Evolutionary conservation across 2,797 vertebrate genomes (phyloP).

Genomic region (Hipposideros larvatus): DNA sequence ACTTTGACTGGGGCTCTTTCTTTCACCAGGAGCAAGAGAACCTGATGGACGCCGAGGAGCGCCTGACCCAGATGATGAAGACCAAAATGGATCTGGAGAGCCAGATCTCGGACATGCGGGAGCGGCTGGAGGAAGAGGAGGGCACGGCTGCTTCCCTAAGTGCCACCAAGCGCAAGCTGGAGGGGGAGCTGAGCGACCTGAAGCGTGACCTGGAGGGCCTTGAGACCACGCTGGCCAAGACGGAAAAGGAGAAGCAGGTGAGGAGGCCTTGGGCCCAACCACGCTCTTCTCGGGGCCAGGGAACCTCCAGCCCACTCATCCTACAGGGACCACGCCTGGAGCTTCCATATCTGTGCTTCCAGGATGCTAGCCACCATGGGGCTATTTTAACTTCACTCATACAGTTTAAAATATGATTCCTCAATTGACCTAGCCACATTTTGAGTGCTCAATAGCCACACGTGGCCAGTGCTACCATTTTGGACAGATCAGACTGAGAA

Average conservation of each 20-base stretch:
- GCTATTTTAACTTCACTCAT: neutral
- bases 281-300: neutral
- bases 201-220: constrained; percentile 89
- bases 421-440: neutral
- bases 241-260: constrained; percentile 90
- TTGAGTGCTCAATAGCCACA: neutral
- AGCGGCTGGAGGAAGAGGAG: constrained; percentile 90
- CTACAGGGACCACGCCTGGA: neutral
- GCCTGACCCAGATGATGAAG: constrained; percentile 88
- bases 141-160: constrained; percentile 78
- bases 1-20: neutral
- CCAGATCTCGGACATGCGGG: constrained; percentile 85
- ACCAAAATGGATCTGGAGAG: constrained; percentile 88
- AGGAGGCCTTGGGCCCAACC: neutral
- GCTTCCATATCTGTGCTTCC: neutral
- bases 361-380: neutral
- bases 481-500: neutral
- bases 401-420: neutral
- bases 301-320: neutral
- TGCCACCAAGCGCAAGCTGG: constrained; percentile 84
- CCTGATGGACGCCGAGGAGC: constrained; percentile 87
- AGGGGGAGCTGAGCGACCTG: constrained; percentile 87
- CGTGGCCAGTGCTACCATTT: accelerated
- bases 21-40: constrained; percentile 87
- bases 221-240: constrained; percentile 89